Conservation (phyloP, 2,888 invertebrate species). For the Drosophila mettleri region DNA sequence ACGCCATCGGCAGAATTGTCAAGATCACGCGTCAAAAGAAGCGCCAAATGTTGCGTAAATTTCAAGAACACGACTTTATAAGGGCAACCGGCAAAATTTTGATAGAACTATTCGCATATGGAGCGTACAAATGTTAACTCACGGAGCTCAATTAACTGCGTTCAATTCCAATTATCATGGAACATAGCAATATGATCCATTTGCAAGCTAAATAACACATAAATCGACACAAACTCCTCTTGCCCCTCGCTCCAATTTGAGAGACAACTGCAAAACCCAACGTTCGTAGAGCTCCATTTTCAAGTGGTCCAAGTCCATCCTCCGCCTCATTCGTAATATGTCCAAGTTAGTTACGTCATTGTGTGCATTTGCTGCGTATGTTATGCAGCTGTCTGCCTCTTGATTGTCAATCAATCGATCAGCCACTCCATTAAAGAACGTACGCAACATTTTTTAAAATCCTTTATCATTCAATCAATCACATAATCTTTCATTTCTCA, state of each 20-base stretch:
- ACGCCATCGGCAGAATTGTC: conserved; percentile 63
- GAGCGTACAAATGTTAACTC: conserved; percentile 31
- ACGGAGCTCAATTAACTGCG: conserved; percentile 8
- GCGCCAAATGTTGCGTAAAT: conserved; percentile 80
- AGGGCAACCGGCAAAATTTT: conserved; percentile 41
- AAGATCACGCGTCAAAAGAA: conserved; percentile 70
- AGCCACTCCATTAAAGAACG: neutral
- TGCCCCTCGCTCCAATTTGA: neutral
- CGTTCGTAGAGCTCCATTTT: neutral
- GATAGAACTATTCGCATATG: conserved; percentile 39
- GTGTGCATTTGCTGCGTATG: neutral
- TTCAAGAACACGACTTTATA: conserved; percentile 70
- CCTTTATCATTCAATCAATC: neutral
- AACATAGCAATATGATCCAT: neutral
- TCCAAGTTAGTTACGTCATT: neutral
- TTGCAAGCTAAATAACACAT: neutral
- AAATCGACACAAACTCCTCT: neutral
- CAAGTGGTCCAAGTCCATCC: neutral
- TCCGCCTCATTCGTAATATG: neutral
- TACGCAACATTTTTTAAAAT: too few species aligned
- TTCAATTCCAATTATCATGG: conserved; percentile 7
- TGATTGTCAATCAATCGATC: neutral
- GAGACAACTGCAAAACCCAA: neutral
- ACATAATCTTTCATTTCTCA: neutral
- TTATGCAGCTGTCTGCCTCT: neutral